Evolutionary conservation across 2,113 vertebrate genomes (phyloP).

Genomic region (Perccottus glenii): DNA sequence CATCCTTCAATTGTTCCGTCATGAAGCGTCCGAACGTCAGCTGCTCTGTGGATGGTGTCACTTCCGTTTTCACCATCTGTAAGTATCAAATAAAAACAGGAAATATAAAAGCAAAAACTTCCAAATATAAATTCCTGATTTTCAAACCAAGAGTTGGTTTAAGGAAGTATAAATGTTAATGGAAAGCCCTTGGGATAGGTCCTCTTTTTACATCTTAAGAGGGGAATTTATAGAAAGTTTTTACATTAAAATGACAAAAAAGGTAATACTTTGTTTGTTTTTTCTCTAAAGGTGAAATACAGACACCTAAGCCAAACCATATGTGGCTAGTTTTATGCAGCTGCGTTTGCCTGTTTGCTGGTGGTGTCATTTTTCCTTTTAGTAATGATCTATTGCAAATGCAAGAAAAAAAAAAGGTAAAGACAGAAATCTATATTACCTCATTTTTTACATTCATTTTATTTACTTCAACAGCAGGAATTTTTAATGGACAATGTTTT

Average conservation of each 20-base stretch:
- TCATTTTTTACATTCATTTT: too few relatives aligned
- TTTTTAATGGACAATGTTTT: background rate
- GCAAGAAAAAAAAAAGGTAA: background rate
- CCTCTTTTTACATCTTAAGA: background rate
- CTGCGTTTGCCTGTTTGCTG: too few relatives aligned
- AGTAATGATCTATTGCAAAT: too few relatives aligned
- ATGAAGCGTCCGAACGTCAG: background rate
- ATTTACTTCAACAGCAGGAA: background rate
- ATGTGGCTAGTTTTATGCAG: too few relatives aligned
- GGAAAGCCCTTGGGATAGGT: conserved; percentile 15
- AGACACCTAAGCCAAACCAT: background rate
- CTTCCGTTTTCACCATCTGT: conserved; percentile 48
- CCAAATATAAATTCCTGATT: background rate
- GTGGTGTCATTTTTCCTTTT: too few relatives aligned
- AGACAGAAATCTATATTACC: background rate
- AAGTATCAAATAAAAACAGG: conserved; percentile 31
- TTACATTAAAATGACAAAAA: too few relatives aligned
- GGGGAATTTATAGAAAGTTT: background rate
- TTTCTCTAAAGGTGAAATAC: background rate
- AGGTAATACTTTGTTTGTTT: background rate
- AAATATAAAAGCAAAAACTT: background rate
- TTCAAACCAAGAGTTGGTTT: conserved; percentile 19
- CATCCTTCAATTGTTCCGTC: conserved; percentile 35
- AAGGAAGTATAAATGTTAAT: conserved; percentile 32
- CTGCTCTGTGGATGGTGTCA: conserved; percentile 38